phyloP scores from a whole-genome alignment of 2,888 invertebrate species.

The Tetheella fluctuosa region DNA sequence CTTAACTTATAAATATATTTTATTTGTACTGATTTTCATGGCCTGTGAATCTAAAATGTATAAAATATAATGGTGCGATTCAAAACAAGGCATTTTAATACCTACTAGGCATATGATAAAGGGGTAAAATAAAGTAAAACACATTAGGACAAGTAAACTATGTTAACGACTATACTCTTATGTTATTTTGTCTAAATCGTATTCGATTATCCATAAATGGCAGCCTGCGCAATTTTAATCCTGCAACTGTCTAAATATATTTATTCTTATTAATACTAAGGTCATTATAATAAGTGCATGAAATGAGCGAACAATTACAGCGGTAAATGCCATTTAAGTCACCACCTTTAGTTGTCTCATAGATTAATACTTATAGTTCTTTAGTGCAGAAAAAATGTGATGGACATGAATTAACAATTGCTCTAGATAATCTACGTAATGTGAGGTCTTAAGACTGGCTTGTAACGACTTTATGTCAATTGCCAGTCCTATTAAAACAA shows the following conservation, averaged over 20 bases:
- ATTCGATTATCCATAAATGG: slow-evolving; percentile 6
- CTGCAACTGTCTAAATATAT: slow-evolving; percentile 5
- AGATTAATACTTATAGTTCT: not conserved
- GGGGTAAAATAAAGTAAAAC: not conserved
- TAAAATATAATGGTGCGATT: no score
- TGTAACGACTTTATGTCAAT: slow-evolving; percentile 1
- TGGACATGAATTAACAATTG: slow-evolving; percentile 10
- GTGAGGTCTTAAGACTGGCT: slow-evolving; percentile 1
- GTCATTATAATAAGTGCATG: slow-evolving; percentile 6
- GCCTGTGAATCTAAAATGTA: no score
- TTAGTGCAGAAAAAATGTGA: slow-evolving; percentile 13
- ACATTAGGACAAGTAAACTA: not conserved
- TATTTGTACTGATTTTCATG: no score
- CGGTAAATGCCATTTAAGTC: not conserved
- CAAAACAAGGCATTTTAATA: no score
- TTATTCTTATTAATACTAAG: slow-evolving; percentile 7
- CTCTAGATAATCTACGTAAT: not conserved
- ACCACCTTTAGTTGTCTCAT: slow-evolving; percentile 3
- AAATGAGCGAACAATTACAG: slow-evolving; percentile 6
- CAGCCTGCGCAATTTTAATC: not conserved
- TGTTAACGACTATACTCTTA: slow-evolving; percentile 1
- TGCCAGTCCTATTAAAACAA: not conserved
- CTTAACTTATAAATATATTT: no score
- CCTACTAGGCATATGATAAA: no score
- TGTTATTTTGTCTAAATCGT: slow-evolving; percentile 1